Percentiles rank a stretch among this genome's conserved stretches.
Evolutionary conservation across 2,113 vertebrate genomes (phyloP).

Genomic region (Podocnemis expansa): DNA sequence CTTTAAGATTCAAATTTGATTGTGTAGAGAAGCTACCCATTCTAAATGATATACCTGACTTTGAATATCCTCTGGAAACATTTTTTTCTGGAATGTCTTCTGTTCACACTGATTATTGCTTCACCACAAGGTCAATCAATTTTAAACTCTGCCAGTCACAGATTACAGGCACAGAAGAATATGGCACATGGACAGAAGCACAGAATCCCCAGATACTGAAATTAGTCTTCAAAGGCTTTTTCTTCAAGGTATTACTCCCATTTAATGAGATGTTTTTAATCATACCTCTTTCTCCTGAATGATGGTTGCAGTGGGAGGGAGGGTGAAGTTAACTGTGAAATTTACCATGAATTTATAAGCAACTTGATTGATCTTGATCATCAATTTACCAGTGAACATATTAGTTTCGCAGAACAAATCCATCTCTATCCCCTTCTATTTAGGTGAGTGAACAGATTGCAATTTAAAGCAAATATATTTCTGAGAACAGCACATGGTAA

Average conservation of each 20-base stretch:
- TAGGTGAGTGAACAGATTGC: neutral
- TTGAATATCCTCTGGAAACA: neutral
- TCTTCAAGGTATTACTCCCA: constrained; percentile 2
- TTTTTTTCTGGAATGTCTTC: neutral
- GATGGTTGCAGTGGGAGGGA: neutral
- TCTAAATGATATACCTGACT: neutral
- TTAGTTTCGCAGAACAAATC: neutral
- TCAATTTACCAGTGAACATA: constrained; percentile 20
- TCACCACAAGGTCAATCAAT: neutral
- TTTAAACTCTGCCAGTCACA: neutral
- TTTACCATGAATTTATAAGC: constrained; percentile 1
- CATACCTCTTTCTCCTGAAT: neutral
- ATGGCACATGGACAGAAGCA: neutral
- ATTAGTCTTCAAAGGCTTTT: neutral
- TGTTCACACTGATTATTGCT: neutral
- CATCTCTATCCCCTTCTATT: neutral
- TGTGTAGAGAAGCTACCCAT: neutral
- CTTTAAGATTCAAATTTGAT: neutral
- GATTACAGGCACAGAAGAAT: neutral
- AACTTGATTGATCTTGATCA: constrained; percentile 22
- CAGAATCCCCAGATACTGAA: neutral
- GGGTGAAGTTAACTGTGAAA: constrained; percentile 25
- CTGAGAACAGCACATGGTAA: neutral
- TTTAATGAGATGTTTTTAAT: constrained; percentile 2
- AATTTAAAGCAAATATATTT: neutral